A percentile compares a stretch with the other conserved stretches of the same genome.
Evolutionary conservation across 2,113 vertebrate genomes (phyloP).

Genomic region (Camelus bactrianus): DNA sequence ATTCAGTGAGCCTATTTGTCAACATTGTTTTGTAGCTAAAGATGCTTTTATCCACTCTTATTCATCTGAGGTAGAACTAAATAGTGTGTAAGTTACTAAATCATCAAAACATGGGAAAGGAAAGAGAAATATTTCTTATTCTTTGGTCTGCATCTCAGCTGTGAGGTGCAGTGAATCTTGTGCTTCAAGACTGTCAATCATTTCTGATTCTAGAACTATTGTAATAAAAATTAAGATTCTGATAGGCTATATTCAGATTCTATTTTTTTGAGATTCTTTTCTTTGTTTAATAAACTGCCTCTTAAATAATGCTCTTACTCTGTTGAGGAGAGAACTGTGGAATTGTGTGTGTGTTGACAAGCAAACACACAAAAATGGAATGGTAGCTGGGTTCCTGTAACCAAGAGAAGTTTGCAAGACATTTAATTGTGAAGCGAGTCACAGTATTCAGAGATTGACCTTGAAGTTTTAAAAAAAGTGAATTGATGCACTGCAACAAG

Average conservation of each 20-base stretch:
- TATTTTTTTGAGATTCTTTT: background rate
- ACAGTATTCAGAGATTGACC: constrained; percentile 82
- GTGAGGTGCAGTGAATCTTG: constrained; percentile 49
- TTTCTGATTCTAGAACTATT: constrained; percentile 71
- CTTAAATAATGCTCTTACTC: constrained; percentile 66
- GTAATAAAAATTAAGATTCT: constrained; percentile 75
- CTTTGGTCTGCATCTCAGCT: constrained; percentile 52
- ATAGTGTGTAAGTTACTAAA: constrained; percentile 80
- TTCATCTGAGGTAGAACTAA: constrained; percentile 76
- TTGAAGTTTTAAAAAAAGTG: constrained; percentile 87
- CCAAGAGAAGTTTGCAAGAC: constrained; percentile 83
- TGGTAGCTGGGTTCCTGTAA: constrained; percentile 50
- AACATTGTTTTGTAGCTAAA: constrained; percentile 51
- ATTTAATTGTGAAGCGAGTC: constrained; percentile 83
- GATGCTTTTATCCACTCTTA: constrained; percentile 65
- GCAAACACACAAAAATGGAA: background rate
- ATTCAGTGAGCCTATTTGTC: constrained; percentile 58
- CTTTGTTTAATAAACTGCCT: constrained; percentile 58
- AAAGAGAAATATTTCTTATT: constrained; percentile 69
- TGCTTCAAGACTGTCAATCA: constrained; percentile 60
- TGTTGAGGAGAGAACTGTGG: constrained; percentile 59
- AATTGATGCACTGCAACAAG: constrained; percentile 87
- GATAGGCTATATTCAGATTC: background rate
- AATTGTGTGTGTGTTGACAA: constrained; percentile 58
- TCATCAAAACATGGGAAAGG: constrained; percentile 74